A percentile compares a stretch with the other conserved stretches of the same genome.
Conservation (phyloP, 2,888 invertebrate species). For the Volucella inanis region DNA sequence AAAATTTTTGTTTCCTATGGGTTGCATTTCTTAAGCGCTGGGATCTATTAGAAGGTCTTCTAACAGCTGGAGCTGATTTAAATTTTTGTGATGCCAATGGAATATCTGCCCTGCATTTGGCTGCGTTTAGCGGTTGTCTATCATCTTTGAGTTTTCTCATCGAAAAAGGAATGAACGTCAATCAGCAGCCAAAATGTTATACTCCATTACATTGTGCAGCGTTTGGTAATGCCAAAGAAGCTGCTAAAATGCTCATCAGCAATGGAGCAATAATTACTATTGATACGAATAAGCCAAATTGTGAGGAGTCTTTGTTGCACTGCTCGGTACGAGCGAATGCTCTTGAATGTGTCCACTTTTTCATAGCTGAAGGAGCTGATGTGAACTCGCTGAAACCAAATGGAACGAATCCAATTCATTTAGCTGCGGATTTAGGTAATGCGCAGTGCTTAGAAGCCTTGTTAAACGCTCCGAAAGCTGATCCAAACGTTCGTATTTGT, state of each 20-base stretch:
- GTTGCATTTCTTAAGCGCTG: slow-evolving; percentile 89
- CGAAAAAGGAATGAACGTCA: slow-evolving; percentile 87
- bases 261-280: slow-evolving; percentile 88
- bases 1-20: slow-evolving; percentile 89
- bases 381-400: slow-evolving; percentile 90
- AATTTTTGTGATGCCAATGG: slow-evolving; percentile 89
- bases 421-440: slow-evolving; percentile 91
- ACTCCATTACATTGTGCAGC: slow-evolving; percentile 95
- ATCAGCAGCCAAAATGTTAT: slow-evolving; percentile 88
- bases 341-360: slow-evolving; percentile 89
- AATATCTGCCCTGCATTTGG: slow-evolving; percentile 89
- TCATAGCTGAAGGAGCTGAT: slow-evolving; percentile 90
- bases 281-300: slow-evolving; percentile 87
- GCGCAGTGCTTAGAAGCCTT: slow-evolving; percentile 90
- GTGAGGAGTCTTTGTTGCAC: slow-evolving; percentile 91
- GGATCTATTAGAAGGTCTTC: slow-evolving; percentile 86
- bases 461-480: slow-evolving; percentile 88
- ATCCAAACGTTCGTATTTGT: slow-evolving; percentile 88
- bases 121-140: slow-evolving; percentile 90
- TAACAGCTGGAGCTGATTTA: slow-evolving; percentile 88
- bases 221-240: slow-evolving; percentile 92
- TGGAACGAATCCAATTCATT: slow-evolving; percentile 91
- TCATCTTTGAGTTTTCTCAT: slow-evolving; percentile 89
- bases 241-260: slow-evolving; percentile 90
- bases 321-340: slow-evolving; percentile 93